Base-by-base conservation (phyloP, 2,888 invertebrate genomes). In the Dasypogon diadema region DNA sequence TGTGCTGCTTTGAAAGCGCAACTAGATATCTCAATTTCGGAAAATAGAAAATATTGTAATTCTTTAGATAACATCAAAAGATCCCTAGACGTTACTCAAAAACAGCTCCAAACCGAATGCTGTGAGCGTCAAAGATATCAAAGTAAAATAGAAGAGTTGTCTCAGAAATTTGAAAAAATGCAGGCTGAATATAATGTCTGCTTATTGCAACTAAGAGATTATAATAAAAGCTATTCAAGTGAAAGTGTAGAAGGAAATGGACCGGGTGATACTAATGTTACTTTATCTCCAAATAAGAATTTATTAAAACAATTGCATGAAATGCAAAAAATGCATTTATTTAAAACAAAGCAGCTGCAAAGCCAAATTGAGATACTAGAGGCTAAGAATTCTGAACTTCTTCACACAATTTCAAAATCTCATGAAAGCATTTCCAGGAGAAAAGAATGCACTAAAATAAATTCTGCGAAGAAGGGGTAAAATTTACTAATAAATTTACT, bases 311-410 rank as follows among this genome's bases (percentile, higher is more conserved):
- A 73, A 73, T 16, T 73, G 3, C 46, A 72, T 16, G 75, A 78
- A 68, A 68, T 77, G 65, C 74, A 78, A 18, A 74, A 76, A 65
- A 76, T 78, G 76, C 77, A 78, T 56, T 24, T 76, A 37, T 77
- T 34, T 58, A 78, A 78, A 63, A 75, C 60, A 4, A 74, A 37
- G 18, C 72, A 78, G 68, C 51, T 75, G 18, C 73, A 77, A 55
- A 37, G 51, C 26, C 18, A 74, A 60, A 77, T 74, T 21, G 22
- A 65, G 1, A 8, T 0, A 48, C 30, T 76, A 8, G 24, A 73
- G 46, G 24, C 65, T 22, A 22, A 12, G 5, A 14, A 60, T 34
- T 8, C 37, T 4, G 21, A 60, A 37, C 46, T 65, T 22, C 24
- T 46, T n/a, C 14, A 65, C 1, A 18, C 16, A 18, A 16, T 63